Evolutionary conservation across 2,113 vertebrate genomes (phyloP), one percentile per base, ranked within the genome.

Genomic region (Sylvia atricapilla): DNA sequence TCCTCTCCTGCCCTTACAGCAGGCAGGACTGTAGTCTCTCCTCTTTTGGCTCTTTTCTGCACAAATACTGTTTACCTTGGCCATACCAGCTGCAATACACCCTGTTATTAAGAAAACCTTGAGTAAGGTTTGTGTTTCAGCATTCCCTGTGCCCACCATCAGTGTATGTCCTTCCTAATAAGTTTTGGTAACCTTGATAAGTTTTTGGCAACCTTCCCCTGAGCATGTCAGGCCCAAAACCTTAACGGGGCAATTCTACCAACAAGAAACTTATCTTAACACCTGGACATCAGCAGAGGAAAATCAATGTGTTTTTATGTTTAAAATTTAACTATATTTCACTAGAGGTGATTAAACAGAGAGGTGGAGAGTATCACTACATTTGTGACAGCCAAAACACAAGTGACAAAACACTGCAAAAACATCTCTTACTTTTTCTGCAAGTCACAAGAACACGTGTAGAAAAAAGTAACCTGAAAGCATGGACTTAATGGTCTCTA

Each of bases 401-500:
- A 1, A 47, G 10, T 1, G 2, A 11, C 30, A 30, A 33, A 78
- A 63, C 23, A 19, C 30, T 66, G 6, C 19, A n/a, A 20, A 82
- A 62, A 22, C 7, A 25, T 5, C 11, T 68, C 13, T 19, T 13
- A 13, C 2, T 52, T 52, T 7, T 64, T 74, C 33, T 44, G 39
- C 35, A 67, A 55, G 23, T 15, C 53, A 37, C 1, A 1, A 46
- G 37, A 74, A 49, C 0, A 2, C 15, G 27, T 0, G 2, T 9
- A 25, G 43, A 67, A 49, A 7, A 59, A n/a, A 28, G 21, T 7
- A 39, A 85, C 1, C 31, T 16, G 13, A 33, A 49, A 28, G 4
- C 27, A 44, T 0, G 6, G 30, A 18, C 7, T 24, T 64, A 5
- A 49, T 0, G 4, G 4, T 5, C 35, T 6, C 3, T 8, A 70